phyloP scores from a whole-genome alignment of 2,888 invertebrate species.

The Apodemia mormo region DNA sequence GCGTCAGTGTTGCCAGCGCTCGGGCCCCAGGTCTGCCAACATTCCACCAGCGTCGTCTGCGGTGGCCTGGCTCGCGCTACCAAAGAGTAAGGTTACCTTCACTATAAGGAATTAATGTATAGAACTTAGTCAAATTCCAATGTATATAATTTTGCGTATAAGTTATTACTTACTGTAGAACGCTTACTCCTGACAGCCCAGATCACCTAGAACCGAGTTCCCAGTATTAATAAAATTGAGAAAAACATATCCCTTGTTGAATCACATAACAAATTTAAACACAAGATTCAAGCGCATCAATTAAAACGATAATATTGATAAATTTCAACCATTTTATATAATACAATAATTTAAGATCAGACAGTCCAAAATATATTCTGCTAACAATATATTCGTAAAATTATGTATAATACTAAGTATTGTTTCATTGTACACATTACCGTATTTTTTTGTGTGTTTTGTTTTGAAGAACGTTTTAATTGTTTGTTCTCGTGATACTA shows the following conservation, averaged over 20 bases:
- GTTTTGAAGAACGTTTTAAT: no score
- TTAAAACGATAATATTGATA: neutral
- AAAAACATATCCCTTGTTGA: neutral
- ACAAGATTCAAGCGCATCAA: conserved; percentile 9
- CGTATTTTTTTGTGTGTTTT: no score
- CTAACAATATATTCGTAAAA: neutral
- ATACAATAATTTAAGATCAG: neutral
- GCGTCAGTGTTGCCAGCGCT: neutral
- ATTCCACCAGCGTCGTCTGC: conserved; percentile 38
- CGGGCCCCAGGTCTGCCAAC: conserved; percentile 45
- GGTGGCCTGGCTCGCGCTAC: conserved; percentile 64
- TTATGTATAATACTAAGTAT: no score
- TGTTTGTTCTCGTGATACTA: no score
- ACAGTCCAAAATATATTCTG: neutral
- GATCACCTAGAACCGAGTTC: neutral
- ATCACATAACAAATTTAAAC: neutral
- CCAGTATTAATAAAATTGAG: neutral
- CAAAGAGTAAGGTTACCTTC: conserved; percentile 81
- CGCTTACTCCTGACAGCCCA: neutral
- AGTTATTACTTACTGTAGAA: conserved; percentile 8
- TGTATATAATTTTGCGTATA: conserved; percentile 66
- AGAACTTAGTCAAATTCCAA: conserved; percentile 69
- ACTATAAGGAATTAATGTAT: conserved; percentile 70
- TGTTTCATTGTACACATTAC: no score
- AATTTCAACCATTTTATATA: neutral